These are phyloP conservation scores for Brachypalpus laphriformis DNA, from an alignment of 2,888 invertebrate species.

Conservation along the genomic window DNA sequence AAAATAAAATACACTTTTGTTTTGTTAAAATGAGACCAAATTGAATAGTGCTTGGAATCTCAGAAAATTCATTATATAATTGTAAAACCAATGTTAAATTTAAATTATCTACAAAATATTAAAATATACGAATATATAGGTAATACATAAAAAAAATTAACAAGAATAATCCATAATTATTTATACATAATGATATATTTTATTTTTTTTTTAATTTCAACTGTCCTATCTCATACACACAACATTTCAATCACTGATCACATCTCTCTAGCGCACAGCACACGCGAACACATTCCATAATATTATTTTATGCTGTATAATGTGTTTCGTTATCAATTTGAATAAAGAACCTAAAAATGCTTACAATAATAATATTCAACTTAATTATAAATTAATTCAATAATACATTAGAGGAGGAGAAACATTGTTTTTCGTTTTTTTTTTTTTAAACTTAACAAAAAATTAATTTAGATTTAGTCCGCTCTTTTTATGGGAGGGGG, in stretches of 20 bases:
- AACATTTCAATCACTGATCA: slow-evolving; percentile 46
- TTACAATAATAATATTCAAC: slow-evolving; percentile 40
- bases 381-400: slow-evolving; percentile 57
- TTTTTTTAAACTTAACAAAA: slow-evolving; percentile 62
- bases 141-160: slow-evolving; percentile 32
- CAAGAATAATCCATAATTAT: slow-evolving; percentile 31
- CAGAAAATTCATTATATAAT: slow-evolving; percentile 59
- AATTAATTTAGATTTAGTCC: slow-evolving; percentile 20
- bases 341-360: slow-evolving; percentile 51
- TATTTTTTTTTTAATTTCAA: slow-evolving; percentile 36
- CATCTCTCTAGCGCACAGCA: slow-evolving; percentile 10
- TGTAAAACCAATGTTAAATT: slow-evolving; percentile 53
- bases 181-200: slow-evolving; percentile 18
- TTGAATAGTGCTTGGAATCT: slow-evolving; percentile 60
- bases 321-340: slow-evolving; percentile 45
- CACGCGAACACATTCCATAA: slow-evolving; percentile 20
- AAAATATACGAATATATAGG: slow-evolving; percentile 16
- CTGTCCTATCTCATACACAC: slow-evolving; percentile 68
- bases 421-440: not conserved
- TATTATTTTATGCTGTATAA: not conserved
- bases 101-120: slow-evolving; percentile 58
- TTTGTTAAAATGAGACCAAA: slow-evolving; percentile 68
- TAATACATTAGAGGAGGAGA: slow-evolving; percentile 58
- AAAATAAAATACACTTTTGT: slow-evolving; percentile 34
- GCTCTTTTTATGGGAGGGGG: not conserved